Percentiles rank a stretch among this genome's conserved stretches.
Conservation (phyloP, 2,888 invertebrate species). For the Nemotelus pantherinus region DNA sequence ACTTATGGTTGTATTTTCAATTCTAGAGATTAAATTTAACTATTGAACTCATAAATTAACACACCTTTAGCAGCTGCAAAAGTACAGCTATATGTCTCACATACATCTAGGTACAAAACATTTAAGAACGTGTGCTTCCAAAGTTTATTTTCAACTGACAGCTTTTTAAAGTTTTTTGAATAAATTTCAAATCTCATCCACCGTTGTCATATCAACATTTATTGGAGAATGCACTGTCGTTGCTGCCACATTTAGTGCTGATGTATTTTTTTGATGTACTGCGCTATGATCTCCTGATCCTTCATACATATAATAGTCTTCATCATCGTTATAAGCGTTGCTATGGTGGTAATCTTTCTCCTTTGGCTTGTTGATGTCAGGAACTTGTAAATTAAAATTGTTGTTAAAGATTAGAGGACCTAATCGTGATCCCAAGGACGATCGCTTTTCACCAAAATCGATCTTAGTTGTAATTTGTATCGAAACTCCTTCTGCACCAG, state of each 20-base stretch:
- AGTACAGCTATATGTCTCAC: too few relatives aligned
- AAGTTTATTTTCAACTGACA: too few relatives aligned
- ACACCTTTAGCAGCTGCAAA: too few relatives aligned
- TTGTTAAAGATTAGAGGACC: slow-evolving; percentile 22
- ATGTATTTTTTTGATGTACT: too few relatives aligned
- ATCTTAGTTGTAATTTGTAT: slow-evolving; percentile 23
- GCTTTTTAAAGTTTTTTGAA: too few relatives aligned
- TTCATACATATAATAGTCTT: slow-evolving; percentile 20
- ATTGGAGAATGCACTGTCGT: neutral
- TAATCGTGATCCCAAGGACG: neutral
- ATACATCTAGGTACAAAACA: too few relatives aligned
- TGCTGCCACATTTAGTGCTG: neutral
- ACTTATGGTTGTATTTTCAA: too few relatives aligned
- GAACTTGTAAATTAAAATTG: slow-evolving; percentile 4
- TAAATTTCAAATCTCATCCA: too few relatives aligned
- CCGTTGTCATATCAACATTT: too few relatives aligned
- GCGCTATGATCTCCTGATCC: neutral
- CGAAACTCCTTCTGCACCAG: neutral
- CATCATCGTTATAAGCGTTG: slow-evolving; percentile 6
- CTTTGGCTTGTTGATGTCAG: neutral
- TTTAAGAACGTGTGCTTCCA: too few relatives aligned
- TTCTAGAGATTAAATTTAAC: too few relatives aligned
- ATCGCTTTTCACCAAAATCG: slow-evolving; percentile 6
- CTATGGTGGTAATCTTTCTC: neutral
- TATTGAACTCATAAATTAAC: too few relatives aligned